Evolutionary conservation across 2,888 invertebrate species (phyloP), one percentile per base, ranked within the genome.

Genomic region (Archips crataeganus): DNA sequence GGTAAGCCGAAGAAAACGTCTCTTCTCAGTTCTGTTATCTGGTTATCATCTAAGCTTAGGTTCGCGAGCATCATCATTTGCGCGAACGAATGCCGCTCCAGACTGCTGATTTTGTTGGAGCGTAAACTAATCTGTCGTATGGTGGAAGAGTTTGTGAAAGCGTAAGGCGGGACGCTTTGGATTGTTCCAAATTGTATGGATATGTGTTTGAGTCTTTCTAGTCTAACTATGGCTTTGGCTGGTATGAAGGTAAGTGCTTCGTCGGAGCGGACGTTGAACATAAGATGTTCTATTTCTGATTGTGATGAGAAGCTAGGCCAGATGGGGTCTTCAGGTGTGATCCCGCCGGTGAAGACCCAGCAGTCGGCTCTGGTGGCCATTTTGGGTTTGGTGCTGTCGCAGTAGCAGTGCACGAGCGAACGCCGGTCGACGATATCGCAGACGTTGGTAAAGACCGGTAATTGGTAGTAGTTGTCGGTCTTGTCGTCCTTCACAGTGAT

Each of bases 291-390:
- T 79, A 97, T 87, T 80, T 96, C 95, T 6, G 96, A 95, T 87
- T 97, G 97, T 11, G 96, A 96, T 49, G 95, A 94, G 88, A 97
- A 97, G 79, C 96, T 95, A 4, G 95, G 95, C 97, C 98, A 98
- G 73, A 97, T 95, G 3, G 95, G 95, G 81, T 97, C 96, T 75
- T 96, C 96, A 79, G 95, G 95, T 0, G 95, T 95, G 77, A 97
- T 94, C 11, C 92, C 93, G 4, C 93, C 94, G 32, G 90, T 87
- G 85, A 97, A 96, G 15, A 98, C 95, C 96, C 96, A 96, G 82
- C 98, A 98, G 81, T 97, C 97, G 2, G 97, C 97, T 79, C 96
- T 96, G 2, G 96, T 96, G 0, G 97, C 97, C 81, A 90, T 85
- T 83, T 93, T 92, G 1, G 88, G 88, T 75, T 91, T 90, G 71